These are phyloP conservation scores for Leptopilina boulardi DNA, from an alignment of 1,140 invertebrate genomes.

Conservation along the genomic window DNA sequence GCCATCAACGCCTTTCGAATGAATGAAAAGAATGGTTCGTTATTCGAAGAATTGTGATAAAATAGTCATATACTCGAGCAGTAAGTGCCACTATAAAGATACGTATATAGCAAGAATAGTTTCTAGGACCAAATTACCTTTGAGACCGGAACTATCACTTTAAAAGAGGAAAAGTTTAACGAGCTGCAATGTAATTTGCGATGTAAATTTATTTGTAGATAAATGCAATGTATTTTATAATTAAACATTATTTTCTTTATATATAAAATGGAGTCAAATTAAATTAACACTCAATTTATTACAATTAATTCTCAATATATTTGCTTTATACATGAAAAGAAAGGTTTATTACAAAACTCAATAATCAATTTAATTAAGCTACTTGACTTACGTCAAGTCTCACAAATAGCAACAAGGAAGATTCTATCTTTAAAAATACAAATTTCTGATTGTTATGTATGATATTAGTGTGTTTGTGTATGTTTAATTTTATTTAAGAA, in stretches of 20 bases:
- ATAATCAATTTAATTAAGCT: too few species aligned
- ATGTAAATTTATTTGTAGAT: neutral
- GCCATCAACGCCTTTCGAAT: slow-evolving; percentile 3
- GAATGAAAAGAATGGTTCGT: slow-evolving; percentile 10
- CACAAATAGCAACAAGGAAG: too few species aligned
- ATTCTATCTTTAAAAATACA: too few species aligned
- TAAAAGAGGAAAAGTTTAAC: neutral
- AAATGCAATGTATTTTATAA: neutral
- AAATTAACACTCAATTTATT: too few species aligned
- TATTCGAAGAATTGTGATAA: slow-evolving; percentile 16
- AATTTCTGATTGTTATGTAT: too few species aligned
- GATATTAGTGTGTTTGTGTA: too few species aligned
- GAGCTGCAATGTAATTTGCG: neutral
- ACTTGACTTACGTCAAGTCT: too few species aligned
- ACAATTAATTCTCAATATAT: too few species aligned
- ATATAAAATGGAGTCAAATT: too few species aligned
- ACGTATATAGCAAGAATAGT: neutral
- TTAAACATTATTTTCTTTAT: neutral
- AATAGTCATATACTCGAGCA: neutral
- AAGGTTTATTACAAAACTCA: too few species aligned
- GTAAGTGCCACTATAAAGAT: neutral
- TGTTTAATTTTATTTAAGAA: too few species aligned
- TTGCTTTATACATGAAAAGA: too few species aligned
- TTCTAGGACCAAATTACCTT: neutral
- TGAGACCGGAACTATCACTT: neutral